Conservation (phyloP, 2,888 invertebrate species). For the Torymus aiolomorphi region DNA sequence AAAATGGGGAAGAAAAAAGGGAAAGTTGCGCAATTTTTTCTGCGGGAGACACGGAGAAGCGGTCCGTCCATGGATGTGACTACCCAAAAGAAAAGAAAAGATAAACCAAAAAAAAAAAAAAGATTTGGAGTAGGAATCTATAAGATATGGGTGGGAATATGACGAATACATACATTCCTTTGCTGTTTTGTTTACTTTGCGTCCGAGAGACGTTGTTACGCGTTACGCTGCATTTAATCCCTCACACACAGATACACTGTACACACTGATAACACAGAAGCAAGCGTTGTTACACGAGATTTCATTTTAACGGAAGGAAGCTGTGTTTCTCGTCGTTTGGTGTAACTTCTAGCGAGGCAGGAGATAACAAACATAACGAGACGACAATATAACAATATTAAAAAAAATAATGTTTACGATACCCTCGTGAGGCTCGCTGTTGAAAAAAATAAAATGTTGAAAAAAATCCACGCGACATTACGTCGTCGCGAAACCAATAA, state of each 20-base stretch:
- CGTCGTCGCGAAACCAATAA: constrained; percentile 24
- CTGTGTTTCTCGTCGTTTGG: constrained; percentile 56
- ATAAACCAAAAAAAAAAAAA: constrained; percentile 33
- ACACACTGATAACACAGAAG: not conserved
- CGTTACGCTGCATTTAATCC: constrained; percentile 19
- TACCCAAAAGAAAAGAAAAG: constrained; percentile 38
- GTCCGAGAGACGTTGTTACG: constrained; percentile 37
- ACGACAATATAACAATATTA: constrained; percentile 50
- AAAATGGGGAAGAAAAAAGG: no score
- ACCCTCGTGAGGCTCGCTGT: constrained; percentile 43
- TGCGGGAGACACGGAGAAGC: constrained; percentile 24
- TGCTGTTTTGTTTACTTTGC: constrained; percentile 54
- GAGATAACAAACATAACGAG: constrained; percentile 48
- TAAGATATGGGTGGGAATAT: not conserved
- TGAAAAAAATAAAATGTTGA: constrained; percentile 6
- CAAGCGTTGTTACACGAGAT: constrained; percentile 55
- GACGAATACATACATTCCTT: constrained; percentile 38
- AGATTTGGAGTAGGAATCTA: constrained; percentile 3
- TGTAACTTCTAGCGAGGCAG: constrained; percentile 35
- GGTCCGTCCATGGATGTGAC: constrained; percentile 59
- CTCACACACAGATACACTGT: no score
- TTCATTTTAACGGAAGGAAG: constrained; percentile 49
- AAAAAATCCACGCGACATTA: constrained; percentile 16
- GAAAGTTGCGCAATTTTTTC: constrained; percentile 45
- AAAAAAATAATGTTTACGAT: constrained; percentile 32